Base-by-base conservation (phyloP, 2,888 invertebrate genomes). In the Standfussiana lucernea region DNA sequence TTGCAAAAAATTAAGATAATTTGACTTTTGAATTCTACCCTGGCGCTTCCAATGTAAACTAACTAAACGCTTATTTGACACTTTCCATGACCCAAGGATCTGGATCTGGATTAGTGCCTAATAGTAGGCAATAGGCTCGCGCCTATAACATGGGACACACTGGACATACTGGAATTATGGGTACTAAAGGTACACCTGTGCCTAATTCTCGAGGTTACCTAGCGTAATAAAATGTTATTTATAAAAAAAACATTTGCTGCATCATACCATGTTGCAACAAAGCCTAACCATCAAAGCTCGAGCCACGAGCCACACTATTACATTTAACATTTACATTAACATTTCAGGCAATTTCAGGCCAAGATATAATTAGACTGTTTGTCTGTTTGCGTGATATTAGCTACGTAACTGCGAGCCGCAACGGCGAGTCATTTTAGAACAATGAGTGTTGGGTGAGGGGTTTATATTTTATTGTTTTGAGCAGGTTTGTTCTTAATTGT, bases 301-400 rank as follows among this genome's bases (percentile, higher is more conserved):
- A 37, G 37, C 28, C 28, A 47, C n/a, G n/a, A 61, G 42, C 37
- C 32, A 28, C 21, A 53, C 5, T 62, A 37, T 72, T n/a, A n/a
- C n/a, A n/a, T n/a, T n/a, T n/a, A n/a, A n/a, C n/a, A n/a, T n/a
- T n/a, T n/a, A n/a, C n/a, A n/a, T n/a, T 64, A 56, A 75, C 28
- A 59, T 67, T 74, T 68, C 61, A 62, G n/a, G 32, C 70, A 50
- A 78, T 75, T 82, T 72, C 61, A 73, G 50, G n/a, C 32, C 47
- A 21, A 64, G 79, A 83, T 74, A 75, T 83, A 83, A 83, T 83
- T 72, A 79, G 40, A 50, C 64, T 56, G 71, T 70, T 77, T 77
- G 82, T 82, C 67, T 75, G 72, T 75, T 79, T 69, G 80, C 72
- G 50, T 42, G 45, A 62, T 83, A 79, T 69, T 83, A 75, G 75